Percentiles rank a stretch among this genome's conserved stretches.
phyloP scores from a whole-genome alignment of 2,888 invertebrate genomes.

The Trilocha varians region DNA sequence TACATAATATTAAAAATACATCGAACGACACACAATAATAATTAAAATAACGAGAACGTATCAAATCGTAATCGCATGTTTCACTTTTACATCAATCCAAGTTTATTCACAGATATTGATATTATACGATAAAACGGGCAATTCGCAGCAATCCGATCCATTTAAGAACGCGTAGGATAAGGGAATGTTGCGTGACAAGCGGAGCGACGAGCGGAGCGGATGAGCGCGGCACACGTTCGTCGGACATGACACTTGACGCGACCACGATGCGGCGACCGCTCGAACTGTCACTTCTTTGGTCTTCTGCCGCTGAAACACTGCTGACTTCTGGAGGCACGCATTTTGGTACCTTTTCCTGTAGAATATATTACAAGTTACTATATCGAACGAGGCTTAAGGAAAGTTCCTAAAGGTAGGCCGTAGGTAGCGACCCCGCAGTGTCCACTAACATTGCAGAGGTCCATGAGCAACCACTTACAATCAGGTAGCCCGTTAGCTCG shows the following conservation, averaged over 20 bases:
- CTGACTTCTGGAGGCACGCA: constrained; percentile 72
- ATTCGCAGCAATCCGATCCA: constrained; percentile 11
- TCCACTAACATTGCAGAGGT: too few relatives aligned
- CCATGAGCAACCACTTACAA: too few relatives aligned
- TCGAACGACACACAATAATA: constrained; percentile 1
- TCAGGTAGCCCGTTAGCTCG: too few relatives aligned
- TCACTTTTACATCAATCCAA: constrained; percentile 1
- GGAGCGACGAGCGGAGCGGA: constrained; percentile 30
- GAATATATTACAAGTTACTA: constrained; percentile 14
- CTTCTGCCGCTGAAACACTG: constrained; percentile 50
- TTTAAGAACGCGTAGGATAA: constrained; percentile 21
- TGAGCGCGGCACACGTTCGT: constrained; percentile 63
- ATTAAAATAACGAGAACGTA: not conserved
- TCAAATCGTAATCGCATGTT: not conserved
- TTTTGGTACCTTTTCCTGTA: constrained; percentile 43
- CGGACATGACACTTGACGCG: constrained; percentile 79
- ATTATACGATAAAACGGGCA: not conserved
- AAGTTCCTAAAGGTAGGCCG: too few relatives aligned
- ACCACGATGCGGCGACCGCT: constrained; percentile 73
- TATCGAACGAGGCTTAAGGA: too few relatives aligned
- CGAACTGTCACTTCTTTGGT: constrained; percentile 46
- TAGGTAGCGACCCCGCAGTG: too few relatives aligned
- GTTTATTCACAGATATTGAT: not conserved
- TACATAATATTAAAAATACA: constrained; percentile 13
- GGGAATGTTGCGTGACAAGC: constrained; percentile 21